A percentile compares a stretch with the other conserved stretches of the same genome.
phyloP scores from a whole-genome alignment of 1,140 invertebrate genomes.

The Drosophila prosaltans region DNA sequence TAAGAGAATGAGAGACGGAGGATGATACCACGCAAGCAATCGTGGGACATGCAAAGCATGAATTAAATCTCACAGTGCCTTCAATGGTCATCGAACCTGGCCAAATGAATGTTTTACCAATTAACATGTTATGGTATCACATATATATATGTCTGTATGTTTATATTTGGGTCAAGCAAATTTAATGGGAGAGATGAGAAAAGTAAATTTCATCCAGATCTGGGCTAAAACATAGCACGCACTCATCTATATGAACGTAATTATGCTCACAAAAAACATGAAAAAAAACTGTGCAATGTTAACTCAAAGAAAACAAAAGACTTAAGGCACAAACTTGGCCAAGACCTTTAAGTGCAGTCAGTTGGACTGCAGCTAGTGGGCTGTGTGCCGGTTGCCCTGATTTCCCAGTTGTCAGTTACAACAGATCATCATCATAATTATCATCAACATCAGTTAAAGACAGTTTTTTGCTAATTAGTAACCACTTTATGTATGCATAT shows the following conservation, averaged over 20 bases:
- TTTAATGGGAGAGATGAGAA: slow-evolving; percentile 27
- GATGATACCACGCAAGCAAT: slow-evolving; percentile 34
- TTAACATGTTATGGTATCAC: slow-evolving; percentile 37
- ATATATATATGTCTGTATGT: not conserved
- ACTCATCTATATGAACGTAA: slow-evolving; percentile 19
- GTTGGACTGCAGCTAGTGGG: slow-evolving; percentile 11
- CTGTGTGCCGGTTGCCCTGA: slow-evolving; percentile 34
- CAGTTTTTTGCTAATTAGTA: slow-evolving; percentile 47
- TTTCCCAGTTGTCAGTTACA: slow-evolving; percentile 30
- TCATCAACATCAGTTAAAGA: slow-evolving; percentile 10
- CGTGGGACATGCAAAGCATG: slow-evolving; percentile 46
- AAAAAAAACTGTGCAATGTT: slow-evolving; percentile 13
- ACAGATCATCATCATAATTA: slow-evolving; percentile 15
- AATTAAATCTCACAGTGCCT: slow-evolving; percentile 49
- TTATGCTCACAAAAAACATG: slow-evolving; percentile 37
- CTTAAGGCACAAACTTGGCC: slow-evolving; percentile 57
- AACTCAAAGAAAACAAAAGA: slow-evolving; percentile 56
- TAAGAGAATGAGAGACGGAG: not conserved
- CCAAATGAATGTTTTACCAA: slow-evolving; percentile 37
- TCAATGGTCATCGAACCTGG: slow-evolving; percentile 46
- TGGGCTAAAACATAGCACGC: not conserved
- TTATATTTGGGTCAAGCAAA: slow-evolving; percentile 56
- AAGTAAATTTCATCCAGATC: slow-evolving; percentile 42
- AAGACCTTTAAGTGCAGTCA: slow-evolving; percentile 22
- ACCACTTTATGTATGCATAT: slow-evolving; percentile 28